Percentiles rank a stretch among this genome's conserved stretches.
phyloP scores from a whole-genome alignment of 2,113 vertebrate species.

The Loxodonta africana region DNA sequence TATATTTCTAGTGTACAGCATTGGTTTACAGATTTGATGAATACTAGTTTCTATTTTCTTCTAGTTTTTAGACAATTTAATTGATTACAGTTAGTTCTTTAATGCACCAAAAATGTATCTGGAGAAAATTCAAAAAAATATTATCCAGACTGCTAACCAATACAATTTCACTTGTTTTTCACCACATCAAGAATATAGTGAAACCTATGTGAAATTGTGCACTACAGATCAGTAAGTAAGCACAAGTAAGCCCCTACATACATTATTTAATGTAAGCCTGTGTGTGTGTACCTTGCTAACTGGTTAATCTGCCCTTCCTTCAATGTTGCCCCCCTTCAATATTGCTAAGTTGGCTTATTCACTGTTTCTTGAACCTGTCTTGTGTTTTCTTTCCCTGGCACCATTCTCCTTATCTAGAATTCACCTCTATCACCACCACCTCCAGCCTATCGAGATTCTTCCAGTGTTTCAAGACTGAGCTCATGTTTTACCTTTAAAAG shows the following conservation, averaged over 20 bases:
- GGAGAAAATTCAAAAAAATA: background rate
- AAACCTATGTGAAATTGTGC: too few relatives aligned
- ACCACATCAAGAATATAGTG: too few relatives aligned
- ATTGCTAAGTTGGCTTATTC: slow-evolving; percentile 42
- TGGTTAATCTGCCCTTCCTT: background rate
- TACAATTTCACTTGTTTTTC: background rate
- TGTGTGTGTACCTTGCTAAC: too few relatives aligned
- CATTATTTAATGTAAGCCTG: too few relatives aligned
- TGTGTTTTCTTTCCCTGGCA: background rate
- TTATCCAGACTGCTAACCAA: background rate
- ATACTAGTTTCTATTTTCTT: background rate
- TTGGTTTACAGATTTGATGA: background rate
- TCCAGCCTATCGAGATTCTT: background rate
- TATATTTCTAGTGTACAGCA: background rate
- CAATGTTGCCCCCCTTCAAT: background rate
- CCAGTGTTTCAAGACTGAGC: background rate
- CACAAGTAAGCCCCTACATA: too few relatives aligned
- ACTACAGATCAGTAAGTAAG: too few relatives aligned
- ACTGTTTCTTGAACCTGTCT: background rate
- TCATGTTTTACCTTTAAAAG: slow-evolving; percentile 41
- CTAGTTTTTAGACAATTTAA: too few relatives aligned
- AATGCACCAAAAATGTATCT: slow-evolving; percentile 19
- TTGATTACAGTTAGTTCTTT: background rate
- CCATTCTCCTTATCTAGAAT: slow-evolving; percentile 23
- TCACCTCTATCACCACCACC: background rate